Conservation (phyloP, 2,888 invertebrate genomes). For the Ennomos erosarius region DNA sequence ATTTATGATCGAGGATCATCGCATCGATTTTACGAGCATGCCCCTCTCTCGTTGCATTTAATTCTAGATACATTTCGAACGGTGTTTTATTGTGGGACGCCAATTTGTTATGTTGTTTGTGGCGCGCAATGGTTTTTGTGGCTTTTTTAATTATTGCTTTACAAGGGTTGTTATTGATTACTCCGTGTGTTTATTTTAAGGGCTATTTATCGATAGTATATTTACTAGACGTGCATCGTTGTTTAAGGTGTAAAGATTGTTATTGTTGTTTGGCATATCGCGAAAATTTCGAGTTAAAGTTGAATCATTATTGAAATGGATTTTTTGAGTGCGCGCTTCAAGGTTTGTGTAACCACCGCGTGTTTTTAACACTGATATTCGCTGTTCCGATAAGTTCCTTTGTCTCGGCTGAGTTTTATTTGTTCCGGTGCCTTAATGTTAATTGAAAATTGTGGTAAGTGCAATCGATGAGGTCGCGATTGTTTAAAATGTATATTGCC, state of each 20-base stretch:
- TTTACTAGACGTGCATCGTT: too few relatives aligned
- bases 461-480: conserved; percentile 53
- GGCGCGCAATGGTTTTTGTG: conserved; percentile 41
- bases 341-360: conserved; percentile 51
- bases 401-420: conserved; percentile 64
- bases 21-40: conserved; percentile 62
- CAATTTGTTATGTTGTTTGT: conserved; percentile 61
- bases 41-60: conserved; percentile 55
- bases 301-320: conserved; percentile 8
- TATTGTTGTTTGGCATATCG: neutral
- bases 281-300: conserved; percentile 17
- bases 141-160: conserved; percentile 25
- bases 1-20: conserved; percentile 73
- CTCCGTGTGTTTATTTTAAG: conserved; percentile 36
- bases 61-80: conserved; percentile 57
- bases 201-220: conserved; percentile 12
- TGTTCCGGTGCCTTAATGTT: conserved; percentile 68
- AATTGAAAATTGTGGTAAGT: conserved; percentile 66
- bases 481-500: conserved; percentile 47
- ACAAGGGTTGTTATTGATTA: conserved; percentile 31
- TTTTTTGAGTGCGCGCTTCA: conserved; percentile 26
- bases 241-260: conserved; percentile 4
- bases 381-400: conserved; percentile 63
- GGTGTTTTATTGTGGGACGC: conserved; percentile 53
- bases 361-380: conserved; percentile 55